Evolutionary conservation across 2,888 invertebrate species (phyloP).

Genomic region (Conus canariensis): DNA sequence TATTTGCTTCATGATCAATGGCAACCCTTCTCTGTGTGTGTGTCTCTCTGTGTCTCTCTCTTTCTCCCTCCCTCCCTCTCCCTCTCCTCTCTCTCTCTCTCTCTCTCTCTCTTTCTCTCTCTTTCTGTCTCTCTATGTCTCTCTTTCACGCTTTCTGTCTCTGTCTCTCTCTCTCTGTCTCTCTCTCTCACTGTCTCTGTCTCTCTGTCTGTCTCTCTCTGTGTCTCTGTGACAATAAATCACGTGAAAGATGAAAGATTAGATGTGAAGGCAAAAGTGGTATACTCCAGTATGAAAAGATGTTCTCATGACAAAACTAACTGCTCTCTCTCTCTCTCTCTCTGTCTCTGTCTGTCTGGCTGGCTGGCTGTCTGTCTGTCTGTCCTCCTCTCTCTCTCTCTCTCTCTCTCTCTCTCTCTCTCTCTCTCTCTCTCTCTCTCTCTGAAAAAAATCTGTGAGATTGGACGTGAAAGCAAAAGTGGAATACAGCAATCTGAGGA

Average conservation of each 20-base stretch:
- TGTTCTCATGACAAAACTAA: no score
- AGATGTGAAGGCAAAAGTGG: no score
- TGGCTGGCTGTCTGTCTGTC: not conserved
- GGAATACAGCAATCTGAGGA: no score
- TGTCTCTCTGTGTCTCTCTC: not conserved
- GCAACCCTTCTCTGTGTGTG: not conserved
- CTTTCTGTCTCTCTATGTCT: slow-evolving; percentile 5
- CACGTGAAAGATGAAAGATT: no score
- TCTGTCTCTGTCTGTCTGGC: slow-evolving; percentile 13
- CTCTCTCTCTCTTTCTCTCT: not conserved
- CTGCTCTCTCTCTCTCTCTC: slow-evolving; percentile 21
- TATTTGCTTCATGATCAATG: no score
- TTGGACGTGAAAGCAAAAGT: no score
- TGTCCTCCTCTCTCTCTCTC: no score
- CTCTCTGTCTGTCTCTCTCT: slow-evolving; percentile 3
- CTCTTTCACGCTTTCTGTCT: not conserved
- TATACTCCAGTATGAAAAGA: no score
- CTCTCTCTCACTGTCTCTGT: slow-evolving; percentile 7
- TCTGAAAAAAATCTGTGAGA: not conserved
- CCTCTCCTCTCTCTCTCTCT: not conserved
- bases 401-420: not conserved
- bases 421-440: slow-evolving; percentile 14
- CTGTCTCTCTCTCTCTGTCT: not conserved
- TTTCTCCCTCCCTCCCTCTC: not conserved
- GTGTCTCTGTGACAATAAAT: not conserved